Evolutionary conservation across 2,888 invertebrate species (phyloP).

Genomic region (Dendrolimus pini): DNA sequence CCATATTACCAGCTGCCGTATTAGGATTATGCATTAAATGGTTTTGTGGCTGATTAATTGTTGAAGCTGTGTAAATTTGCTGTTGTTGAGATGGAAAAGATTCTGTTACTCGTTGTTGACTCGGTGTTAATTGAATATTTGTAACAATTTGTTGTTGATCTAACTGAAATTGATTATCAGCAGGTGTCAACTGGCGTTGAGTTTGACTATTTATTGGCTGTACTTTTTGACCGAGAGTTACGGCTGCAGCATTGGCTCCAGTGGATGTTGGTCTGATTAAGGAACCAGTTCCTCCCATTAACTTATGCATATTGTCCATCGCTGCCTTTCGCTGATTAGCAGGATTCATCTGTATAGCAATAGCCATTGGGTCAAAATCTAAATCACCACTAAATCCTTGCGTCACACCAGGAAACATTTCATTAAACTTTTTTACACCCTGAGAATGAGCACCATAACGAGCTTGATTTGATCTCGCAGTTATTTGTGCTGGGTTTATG

Average conservation of each 20-base stretch:
- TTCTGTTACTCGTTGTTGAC: not conserved
- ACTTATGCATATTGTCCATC: conserved; percentile 43
- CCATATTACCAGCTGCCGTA: too few relatives aligned
- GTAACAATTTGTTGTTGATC: not conserved
- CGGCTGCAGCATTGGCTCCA: conserved; percentile 22
- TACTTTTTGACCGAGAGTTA: conserved; percentile 7
- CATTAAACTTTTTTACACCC: conserved; percentile 54
- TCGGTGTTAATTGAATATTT: not conserved
- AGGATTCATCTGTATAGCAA: conserved; percentile 69
- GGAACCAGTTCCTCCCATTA: conserved; percentile 34
- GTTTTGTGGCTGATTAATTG: conserved; percentile 16
- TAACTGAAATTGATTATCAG: conserved; percentile 5
- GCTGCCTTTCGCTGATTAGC: conserved; percentile 51
- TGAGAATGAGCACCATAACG: conserved; percentile 36
- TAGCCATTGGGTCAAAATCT: conserved; percentile 64
- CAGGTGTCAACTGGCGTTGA: conserved; percentile 10
- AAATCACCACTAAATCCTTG: conserved; percentile 41
- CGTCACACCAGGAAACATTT: conserved; percentile 62
- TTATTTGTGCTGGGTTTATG: not conserved
- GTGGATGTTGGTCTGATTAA: conserved; percentile 17
- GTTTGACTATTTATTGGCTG: conserved; percentile 10
- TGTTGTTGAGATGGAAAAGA: conserved; percentile 19
- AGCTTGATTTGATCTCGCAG: not conserved
- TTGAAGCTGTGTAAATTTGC: conserved; percentile 24
- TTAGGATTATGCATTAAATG: conserved; percentile 2